Evolutionary conservation across 1,140 invertebrate species (phyloP), one percentile per base, ranked within the genome.

Genomic region (Aphelinus atriplicis): DNA sequence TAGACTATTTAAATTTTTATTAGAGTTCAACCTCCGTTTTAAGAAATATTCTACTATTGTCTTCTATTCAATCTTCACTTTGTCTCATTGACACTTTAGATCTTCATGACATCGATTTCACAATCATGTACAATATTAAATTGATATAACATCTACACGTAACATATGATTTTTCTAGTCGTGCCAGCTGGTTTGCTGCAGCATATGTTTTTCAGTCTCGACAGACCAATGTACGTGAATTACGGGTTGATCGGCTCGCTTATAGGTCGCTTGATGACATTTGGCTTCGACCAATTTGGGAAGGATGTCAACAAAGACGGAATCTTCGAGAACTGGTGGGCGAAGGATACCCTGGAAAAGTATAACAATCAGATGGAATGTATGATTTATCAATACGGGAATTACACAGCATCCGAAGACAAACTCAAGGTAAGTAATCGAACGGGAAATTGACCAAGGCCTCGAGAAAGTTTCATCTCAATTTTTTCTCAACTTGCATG

Each of bases 241-340:
- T 97, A 95, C 81, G 96, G 95, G 66, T 95, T 94, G 7, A 96
- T 98, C 80, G 96, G 96, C 3, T 96, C 95, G 80, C 94, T 97
- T 3, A 96, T 98, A 84, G 96, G 95, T 1, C 96, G 97, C 81
- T 95, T 98, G 90, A 95, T 98, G 61, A 97, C 95, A 0, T 96
- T 98, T 83, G 96, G 95, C 7, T 97, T 97, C 83, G 96, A 97
- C 86, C 95, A 97, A 84, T 93, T 95, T 85, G 94, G 94, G 56
- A 90, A 95, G 42, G 95, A 97, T 88, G 98, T 95, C 81, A 95
- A 98, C 85, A 94, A 95, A 76, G 91, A 95, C 64, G 97, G 97
- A 53, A 96, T 96, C 83, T 86, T 96, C 65, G 89, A 92, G 1
- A 92, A 95, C 81, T 96, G 95, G 95, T 97, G 96, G 96, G 90